phyloP scores from a whole-genome alignment of 2,113 vertebrate genomes.

The Donacobius atricapilla region DNA sequence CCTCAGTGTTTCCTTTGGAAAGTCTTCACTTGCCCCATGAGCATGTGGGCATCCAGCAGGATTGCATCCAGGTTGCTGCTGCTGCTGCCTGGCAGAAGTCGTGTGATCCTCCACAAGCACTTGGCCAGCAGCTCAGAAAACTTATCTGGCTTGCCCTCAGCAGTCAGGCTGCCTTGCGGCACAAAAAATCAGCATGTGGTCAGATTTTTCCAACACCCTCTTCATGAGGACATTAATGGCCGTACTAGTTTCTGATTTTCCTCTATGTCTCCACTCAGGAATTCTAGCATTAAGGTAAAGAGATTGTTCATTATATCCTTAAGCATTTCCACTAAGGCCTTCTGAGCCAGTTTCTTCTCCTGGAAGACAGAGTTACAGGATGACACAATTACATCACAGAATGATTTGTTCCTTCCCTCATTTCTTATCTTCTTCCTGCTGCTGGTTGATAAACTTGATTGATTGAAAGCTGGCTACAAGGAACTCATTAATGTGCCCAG shows the following conservation, averaged over 20 bases:
- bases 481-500: conserved; percentile 84
- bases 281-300: conserved; percentile 78
- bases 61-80: conserved; percentile 75
- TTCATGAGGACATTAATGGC: conserved; percentile 78
- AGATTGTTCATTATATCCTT: conserved; percentile 80
- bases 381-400: conserved; percentile 81
- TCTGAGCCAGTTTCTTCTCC: conserved; percentile 74
- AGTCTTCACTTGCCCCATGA: conserved; percentile 80
- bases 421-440: conserved; percentile 80
- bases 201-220: conserved; percentile 77
- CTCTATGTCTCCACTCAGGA: conserved; percentile 73
- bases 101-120: conserved; percentile 79
- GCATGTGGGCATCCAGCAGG: conserved; percentile 76
- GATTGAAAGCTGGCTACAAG: conserved; percentile 85
- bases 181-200: conserved; percentile 77
- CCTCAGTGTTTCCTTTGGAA: conserved; percentile 79
- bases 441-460: conserved; percentile 80
- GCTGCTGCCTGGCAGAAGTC: conserved; percentile 76
- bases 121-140: conserved; percentile 81
- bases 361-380: conserved; percentile 75
- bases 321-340: conserved; percentile 78
- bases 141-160: conserved; percentile 66
- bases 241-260: conserved; percentile 77
- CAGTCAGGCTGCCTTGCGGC: conserved; percentile 77
- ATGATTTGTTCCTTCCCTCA: conserved; percentile 79